A percentile compares a stretch with the other conserved stretches of the same genome.
phyloP scores from a whole-genome alignment of 2,113 vertebrate species.

The Triplophysa dalaica region DNA sequence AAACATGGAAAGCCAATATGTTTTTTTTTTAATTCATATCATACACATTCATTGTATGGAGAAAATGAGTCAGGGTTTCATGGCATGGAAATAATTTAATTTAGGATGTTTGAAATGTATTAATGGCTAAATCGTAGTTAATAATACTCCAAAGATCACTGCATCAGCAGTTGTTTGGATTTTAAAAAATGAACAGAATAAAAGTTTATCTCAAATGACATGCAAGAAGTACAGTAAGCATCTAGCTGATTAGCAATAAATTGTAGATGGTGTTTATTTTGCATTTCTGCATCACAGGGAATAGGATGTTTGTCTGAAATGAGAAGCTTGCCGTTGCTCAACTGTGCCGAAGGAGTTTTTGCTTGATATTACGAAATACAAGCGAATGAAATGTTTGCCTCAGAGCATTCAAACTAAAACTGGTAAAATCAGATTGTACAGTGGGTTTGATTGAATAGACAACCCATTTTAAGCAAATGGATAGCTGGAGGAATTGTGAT shows the following conservation, averaged over 20 bases:
- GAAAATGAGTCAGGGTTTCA: not conserved
- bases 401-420: slow-evolving; percentile 16
- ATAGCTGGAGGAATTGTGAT: slow-evolving; percentile 15
- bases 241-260: not conserved
- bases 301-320: not conserved
- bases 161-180: not conserved
- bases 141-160: not conserved
- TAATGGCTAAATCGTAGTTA: not conserved
- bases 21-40: not conserved
- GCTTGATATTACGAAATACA: not conserved
- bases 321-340: not conserved
- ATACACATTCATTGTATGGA: not conserved
- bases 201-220: not conserved
- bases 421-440: slow-evolving; percentile 11
- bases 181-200: slow-evolving; percentile 15
- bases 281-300: slow-evolving; percentile 9
- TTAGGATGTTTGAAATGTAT: not conserved
- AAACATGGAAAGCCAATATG: no score
- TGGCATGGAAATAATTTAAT: not conserved
- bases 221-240: not conserved
- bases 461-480: slow-evolving; percentile 18
- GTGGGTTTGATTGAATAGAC: slow-evolving; percentile 25
- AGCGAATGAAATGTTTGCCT: slow-evolving; percentile 28
- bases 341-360: not conserved
- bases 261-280: slow-evolving; percentile 20